These are phyloP conservation scores for Scolopax rusticola DNA, from an alignment of 2,797 vertebrate species.

Conservation along the genomic window DNA sequence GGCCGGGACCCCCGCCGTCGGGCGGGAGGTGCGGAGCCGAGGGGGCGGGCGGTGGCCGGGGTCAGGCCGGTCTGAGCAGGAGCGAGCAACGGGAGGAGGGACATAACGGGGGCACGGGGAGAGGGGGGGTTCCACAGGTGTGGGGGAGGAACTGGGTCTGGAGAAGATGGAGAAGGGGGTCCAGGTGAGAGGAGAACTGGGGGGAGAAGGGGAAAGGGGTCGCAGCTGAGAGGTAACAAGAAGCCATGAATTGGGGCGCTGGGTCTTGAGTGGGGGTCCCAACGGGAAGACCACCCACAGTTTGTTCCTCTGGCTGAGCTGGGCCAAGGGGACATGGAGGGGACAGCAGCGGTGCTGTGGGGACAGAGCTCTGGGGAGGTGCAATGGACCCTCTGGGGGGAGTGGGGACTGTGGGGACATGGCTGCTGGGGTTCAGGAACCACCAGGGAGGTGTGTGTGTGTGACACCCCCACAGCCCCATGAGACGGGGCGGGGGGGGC, in stretches of 20 bases:
- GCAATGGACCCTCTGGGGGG: fast-evolving
- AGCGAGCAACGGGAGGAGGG: fast-evolving
- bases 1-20: not conserved
- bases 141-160: not conserved
- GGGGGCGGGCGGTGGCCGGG: not conserved
- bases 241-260: fast-evolving
- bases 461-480: not conserved
- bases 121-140: not conserved
- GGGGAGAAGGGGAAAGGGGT: no score
- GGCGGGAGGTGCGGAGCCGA: not conserved
- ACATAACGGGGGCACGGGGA: fast-evolving
- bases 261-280: not conserved
- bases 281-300: not conserved
- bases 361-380: fast-evolving
- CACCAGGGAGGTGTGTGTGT: not conserved
- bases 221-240: no score
- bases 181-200: not conserved
- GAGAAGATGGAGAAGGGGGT: not conserved
- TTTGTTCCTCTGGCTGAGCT: not conserved
- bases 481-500: fast-evolving
- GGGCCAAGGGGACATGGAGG: fast-evolving
- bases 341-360: fast-evolving
- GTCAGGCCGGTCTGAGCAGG: not conserved
- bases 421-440: fast-evolving
- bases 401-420: not conserved